Percentiles rank a stretch among this genome's conserved stretches.
Evolutionary conservation across 1,140 invertebrate genomes (phyloP).

Genomic region (Brachionus paranguensis): DNA sequence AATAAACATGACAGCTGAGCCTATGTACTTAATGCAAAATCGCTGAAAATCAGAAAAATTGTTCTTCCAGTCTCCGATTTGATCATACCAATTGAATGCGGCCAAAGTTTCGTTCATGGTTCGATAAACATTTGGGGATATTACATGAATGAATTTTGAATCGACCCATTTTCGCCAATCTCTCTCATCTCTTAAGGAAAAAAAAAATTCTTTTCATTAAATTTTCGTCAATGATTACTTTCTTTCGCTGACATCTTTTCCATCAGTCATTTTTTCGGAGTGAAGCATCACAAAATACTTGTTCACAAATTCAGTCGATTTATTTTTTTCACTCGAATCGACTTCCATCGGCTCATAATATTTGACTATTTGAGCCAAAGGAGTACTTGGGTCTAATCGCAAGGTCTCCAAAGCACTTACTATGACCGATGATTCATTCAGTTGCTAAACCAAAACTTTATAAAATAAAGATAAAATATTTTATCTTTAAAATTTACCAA

Average conservation of each 20-base stretch:
- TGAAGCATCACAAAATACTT: slow-evolving; percentile 89
- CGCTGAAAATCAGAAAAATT: slow-evolving; percentile 79
- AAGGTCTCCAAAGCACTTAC: slow-evolving; percentile 76
- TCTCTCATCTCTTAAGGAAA: slow-evolving; percentile 70
- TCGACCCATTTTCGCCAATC: slow-evolving; percentile 94
- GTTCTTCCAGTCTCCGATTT: slow-evolving; percentile 62
- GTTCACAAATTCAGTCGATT: slow-evolving; percentile 69
- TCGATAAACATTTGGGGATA: slow-evolving; percentile 95
- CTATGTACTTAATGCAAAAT: slow-evolving; percentile 81
- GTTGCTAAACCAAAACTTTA: slow-evolving; percentile 61
- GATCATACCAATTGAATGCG: slow-evolving; percentile 83
- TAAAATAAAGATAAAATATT: background rate
- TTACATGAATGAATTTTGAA: slow-evolving; percentile 74
- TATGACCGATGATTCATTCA: slow-evolving; percentile 89
- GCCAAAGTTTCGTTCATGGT: slow-evolving; percentile 74
- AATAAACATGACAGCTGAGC: slow-evolving; percentile 85
- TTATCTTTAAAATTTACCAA: background rate
- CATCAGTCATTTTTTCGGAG: slow-evolving; percentile 50
- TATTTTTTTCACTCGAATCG: slow-evolving; percentile 62
- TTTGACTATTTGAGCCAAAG: background rate
- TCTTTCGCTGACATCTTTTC: slow-evolving; percentile 44
- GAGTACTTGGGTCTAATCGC: background rate
- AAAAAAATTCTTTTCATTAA: background rate
- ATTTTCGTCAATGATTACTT: slow-evolving; percentile 6
- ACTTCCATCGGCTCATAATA: slow-evolving; percentile 48